phyloP scores from a whole-genome alignment of 1,140 invertebrate species.

The Drosophila ohnishii region DNA sequence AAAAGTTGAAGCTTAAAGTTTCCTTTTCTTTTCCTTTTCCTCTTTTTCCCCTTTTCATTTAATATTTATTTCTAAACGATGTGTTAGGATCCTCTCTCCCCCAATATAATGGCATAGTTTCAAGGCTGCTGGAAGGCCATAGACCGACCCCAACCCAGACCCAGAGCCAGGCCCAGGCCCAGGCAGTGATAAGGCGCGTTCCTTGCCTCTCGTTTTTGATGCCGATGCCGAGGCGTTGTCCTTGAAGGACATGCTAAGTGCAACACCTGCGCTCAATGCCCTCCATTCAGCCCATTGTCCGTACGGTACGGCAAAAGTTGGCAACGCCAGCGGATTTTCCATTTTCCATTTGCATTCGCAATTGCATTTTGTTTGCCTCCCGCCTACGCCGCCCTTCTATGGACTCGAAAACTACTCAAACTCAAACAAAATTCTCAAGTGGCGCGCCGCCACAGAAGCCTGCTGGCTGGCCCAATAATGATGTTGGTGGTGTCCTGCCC shows the following conservation, averaged over 20 bases:
- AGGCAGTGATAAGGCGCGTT: conserved; percentile 42
- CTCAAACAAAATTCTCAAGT: conserved; percentile 67
- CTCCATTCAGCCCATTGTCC: conserved; percentile 58
- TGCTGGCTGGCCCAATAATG: conserved; percentile 56
- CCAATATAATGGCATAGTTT: background rate
- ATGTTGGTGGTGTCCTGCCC: conserved; percentile 26
- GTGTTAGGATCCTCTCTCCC: background rate
- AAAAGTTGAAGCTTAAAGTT: background rate
- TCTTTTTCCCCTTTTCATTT: background rate
- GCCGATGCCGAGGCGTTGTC: conserved; percentile 31
- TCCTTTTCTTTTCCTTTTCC: background rate
- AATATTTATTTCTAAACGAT: no score
- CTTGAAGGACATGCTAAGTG: conserved; percentile 62
- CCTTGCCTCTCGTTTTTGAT: conserved; percentile 6
- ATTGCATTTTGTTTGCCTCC: conserved; percentile 56
- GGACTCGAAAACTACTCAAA: conserved; percentile 54
- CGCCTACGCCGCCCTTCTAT: background rate
- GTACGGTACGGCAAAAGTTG: conserved; percentile 35
- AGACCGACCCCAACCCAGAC: background rate
- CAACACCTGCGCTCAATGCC: conserved; percentile 73
- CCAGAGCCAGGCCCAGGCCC: background rate
- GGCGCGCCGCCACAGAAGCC: conserved; percentile 22
- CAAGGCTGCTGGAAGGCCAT: background rate
- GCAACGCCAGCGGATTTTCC: conserved; percentile 29
- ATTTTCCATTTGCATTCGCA: conserved; percentile 59